Percentiles rank a stretch among this genome's conserved stretches.
Evolutionary conservation across 2,113 vertebrate genomes (phyloP).

Genomic region (Pluvianellus socialis): DNA sequence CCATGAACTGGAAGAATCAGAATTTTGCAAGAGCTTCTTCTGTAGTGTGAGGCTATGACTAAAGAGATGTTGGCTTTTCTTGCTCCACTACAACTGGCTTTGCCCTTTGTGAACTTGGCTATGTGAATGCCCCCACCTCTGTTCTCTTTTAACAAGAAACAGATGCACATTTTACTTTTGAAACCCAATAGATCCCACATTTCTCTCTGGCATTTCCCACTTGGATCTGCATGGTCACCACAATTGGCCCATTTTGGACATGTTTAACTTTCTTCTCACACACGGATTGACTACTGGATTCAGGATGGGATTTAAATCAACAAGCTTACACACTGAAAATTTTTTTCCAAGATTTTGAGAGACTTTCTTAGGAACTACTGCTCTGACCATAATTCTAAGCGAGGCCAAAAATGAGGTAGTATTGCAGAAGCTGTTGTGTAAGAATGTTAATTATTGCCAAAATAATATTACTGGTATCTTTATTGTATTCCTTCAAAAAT

Average conservation of each 20-base stretch:
- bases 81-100: neutral
- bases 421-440: neutral
- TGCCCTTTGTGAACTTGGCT: neutral
- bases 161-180: neutral
- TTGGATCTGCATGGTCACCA: neutral
- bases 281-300: neutral
- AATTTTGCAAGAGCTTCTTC: slow-evolving; percentile 11
- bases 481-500: neutral
- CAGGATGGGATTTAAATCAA: neutral
- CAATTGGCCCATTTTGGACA: neutral
- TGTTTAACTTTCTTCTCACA: neutral
- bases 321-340: neutral
- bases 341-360: neutral
- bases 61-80: neutral
- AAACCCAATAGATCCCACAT: neutral
- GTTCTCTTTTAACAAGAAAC: neutral
- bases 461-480: neutral
- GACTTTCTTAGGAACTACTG: neutral
- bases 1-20: neutral
- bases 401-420: neutral
- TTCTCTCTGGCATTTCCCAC: neutral
- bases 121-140: neutral
- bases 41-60: neutral
- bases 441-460: neutral
- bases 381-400: neutral